Percentiles rank a stretch among this genome's conserved stretches.
Conservation (phyloP, 2,888 invertebrate genomes). For the Euproctis similis region DNA sequence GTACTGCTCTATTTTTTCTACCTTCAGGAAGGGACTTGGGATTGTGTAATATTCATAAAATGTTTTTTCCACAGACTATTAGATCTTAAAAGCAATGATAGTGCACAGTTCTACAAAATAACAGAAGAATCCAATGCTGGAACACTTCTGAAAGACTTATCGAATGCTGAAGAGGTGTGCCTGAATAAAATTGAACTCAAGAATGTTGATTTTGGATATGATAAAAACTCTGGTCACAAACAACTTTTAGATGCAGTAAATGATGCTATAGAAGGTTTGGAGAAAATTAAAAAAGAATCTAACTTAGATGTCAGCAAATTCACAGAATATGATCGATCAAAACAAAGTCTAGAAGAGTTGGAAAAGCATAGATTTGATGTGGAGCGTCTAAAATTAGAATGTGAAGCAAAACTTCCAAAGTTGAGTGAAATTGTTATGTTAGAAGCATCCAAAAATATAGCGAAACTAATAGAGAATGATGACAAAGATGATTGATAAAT, state of each 20-base stretch:
- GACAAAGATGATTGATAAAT: constrained; percentile 4
- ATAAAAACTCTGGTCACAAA: constrained; percentile 47
- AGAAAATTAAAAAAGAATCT: constrained; percentile 54
- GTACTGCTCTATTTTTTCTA: too few species aligned
- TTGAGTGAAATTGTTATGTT: constrained; percentile 51
- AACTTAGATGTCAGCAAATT: constrained; percentile 46
- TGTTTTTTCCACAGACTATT: constrained; percentile 41
- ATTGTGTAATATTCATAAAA: too few species aligned
- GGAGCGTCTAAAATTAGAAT: constrained; percentile 41
- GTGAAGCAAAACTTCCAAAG: constrained; percentile 50
- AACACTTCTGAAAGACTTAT: constrained; percentile 33
- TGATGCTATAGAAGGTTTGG: constrained; percentile 55
- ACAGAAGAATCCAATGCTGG: constrained; percentile 37
- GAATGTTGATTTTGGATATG: constrained; percentile 58
- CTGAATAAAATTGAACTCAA: constrained; percentile 49
- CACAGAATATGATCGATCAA: constrained; percentile 39
- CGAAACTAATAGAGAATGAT: constrained; percentile 35
- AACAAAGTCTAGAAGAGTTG: constrained; percentile 32
- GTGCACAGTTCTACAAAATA: constrained; percentile 37
- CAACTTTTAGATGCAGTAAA: constrained; percentile 57
- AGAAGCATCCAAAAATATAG: constrained; percentile 49
- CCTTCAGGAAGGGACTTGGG: too few species aligned
- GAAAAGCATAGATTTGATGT: constrained; percentile 44
- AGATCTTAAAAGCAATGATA: constrained; percentile 43
- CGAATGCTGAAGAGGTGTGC: constrained; percentile 33